Conservation (phyloP, 2,888 invertebrate species). For the Hesperia comma region DNA sequence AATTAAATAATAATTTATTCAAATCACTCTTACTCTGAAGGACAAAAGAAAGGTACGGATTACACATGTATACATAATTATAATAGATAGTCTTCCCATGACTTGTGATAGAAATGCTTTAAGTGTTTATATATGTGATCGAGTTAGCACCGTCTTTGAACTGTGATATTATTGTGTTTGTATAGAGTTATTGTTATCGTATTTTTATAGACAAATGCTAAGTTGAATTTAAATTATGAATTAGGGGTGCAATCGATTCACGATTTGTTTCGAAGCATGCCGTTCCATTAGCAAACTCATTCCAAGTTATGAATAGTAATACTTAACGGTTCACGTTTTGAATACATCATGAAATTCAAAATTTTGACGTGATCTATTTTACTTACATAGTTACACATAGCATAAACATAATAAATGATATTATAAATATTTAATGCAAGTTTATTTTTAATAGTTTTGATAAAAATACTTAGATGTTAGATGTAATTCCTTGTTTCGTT, state of each 20-base stretch:
- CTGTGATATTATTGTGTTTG: not conserved
- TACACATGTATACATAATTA: slow-evolving; percentile 9
- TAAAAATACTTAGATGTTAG: not conserved
- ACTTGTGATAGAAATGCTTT: slow-evolving; percentile 31
- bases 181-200: slow-evolving; percentile 11
- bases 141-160: slow-evolving; percentile 12
- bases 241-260: not conserved
- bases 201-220: slow-evolving; percentile 30
- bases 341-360: not conserved
- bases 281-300: slow-evolving; percentile 11
- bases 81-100: slow-evolving; percentile 17
- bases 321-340: not conserved
- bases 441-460: too few relatives aligned
- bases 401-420: too few relatives aligned
- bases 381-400: not conserved
- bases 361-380: not conserved
- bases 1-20: slow-evolving; percentile 33
- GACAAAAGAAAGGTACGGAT: slow-evolving; percentile 37
- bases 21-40: slow-evolving; percentile 32
- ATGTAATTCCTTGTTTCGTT: not conserved
- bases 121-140: slow-evolving; percentile 18
- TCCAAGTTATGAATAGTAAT: not conserved
- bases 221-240: slow-evolving; percentile 22
- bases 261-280: slow-evolving; percentile 11
- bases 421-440: too few relatives aligned